A percentile compares a stretch with the other conserved stretches of the same genome.
These are phyloP conservation scores for Oligia strigilis DNA, from an alignment of 2,888 invertebrate species.

Conservation along the genomic window DNA sequence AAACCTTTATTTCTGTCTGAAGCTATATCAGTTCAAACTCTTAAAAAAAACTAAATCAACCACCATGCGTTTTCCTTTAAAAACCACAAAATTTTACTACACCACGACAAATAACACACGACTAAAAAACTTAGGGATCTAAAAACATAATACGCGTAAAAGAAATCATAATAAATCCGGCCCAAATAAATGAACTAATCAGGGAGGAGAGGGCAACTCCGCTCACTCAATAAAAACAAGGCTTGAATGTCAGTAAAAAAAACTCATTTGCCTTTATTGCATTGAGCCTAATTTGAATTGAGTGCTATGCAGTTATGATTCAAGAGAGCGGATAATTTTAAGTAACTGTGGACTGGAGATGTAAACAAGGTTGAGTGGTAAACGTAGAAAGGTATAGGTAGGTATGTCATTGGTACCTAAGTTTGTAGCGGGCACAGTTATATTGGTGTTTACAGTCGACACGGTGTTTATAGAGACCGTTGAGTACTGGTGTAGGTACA, in stretches of 20 bases:
- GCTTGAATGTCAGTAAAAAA: conserved; percentile 87
- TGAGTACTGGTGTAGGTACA: neutral
- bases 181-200: conserved; percentile 88
- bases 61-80: neutral
- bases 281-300: conserved; percentile 89
- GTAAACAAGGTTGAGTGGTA: conserved; percentile 67
- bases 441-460: neutral
- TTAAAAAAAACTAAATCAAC: neutral
- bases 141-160: conserved; percentile 78
- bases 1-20: neutral
- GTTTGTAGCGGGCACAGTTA: neutral
- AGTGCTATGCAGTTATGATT: conserved; percentile 90
- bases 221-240: conserved; percentile 88
- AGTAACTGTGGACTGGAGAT: conserved; percentile 75
- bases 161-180: conserved; percentile 88
- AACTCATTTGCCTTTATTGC: conserved; percentile 90
- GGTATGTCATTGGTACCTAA: neutral
- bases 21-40: neutral
- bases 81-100: neutral
- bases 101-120: neutral
- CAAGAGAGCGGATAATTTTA: conserved; percentile 89
- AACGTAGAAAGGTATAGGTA: neutral
- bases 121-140: conserved; percentile 65
- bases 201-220: conserved; percentile 79
- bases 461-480: neutral